phyloP scores from a whole-genome alignment of 2,113 vertebrate species.

The Aptenodytes patagonicus region DNA sequence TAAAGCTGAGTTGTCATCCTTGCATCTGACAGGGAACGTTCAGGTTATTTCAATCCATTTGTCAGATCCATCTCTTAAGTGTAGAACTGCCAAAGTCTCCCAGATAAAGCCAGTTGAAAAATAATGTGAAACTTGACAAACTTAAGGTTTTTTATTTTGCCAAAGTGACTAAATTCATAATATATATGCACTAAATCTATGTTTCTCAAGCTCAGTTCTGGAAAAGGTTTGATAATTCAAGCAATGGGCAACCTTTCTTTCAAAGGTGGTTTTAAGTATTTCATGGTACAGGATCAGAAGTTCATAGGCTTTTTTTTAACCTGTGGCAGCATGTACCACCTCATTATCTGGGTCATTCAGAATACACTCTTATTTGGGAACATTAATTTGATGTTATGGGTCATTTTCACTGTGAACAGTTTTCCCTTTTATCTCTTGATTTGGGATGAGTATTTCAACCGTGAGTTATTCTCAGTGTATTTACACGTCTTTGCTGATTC shows the following conservation, averaged over 20 bases:
- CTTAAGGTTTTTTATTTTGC: neutral
- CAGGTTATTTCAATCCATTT: neutral
- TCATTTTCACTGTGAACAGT: neutral
- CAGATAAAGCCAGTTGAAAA: neutral
- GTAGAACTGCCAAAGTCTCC: neutral
- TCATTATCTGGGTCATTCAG: neutral
- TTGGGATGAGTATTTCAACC: neutral
- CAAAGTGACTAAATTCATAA: neutral
- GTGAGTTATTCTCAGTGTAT: neutral
- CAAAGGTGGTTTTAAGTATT: conserved; percentile 2
- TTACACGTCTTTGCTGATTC: neutral
- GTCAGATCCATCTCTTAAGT: neutral
- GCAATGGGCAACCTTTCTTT: neutral
- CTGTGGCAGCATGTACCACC: neutral
- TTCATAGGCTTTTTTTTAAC: neutral
- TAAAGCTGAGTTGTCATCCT: neutral
- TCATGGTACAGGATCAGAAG: neutral
- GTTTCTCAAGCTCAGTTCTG: neutral
- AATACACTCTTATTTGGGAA: neutral
- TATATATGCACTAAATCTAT: neutral
- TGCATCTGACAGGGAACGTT: neutral
- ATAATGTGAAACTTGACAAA: neutral
- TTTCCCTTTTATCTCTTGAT: conserved; percentile 2
- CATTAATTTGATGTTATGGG: neutral
- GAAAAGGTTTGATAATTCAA: neutral